Evolutionary conservation across 2,888 invertebrate species (phyloP), one percentile per base, ranked within the genome.

Genomic region (Saturnia pavonia): DNA sequence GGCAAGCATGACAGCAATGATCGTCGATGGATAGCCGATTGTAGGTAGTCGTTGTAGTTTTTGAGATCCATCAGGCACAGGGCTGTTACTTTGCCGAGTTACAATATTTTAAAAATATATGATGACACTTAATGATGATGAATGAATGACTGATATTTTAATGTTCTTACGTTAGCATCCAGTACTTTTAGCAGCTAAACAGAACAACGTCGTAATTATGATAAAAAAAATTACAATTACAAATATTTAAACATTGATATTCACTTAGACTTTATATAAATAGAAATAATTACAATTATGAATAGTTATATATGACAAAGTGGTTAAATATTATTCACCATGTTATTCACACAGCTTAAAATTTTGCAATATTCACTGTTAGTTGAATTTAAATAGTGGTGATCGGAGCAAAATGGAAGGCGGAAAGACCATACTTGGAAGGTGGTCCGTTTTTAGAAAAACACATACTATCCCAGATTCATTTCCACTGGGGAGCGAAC

Each of bases 401-500:
- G 69, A 74, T 96, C 16, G 96, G 95, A 69, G 95, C 94, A 1
- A 95, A 95, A 86, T 96, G 96, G 96, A 89, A 86, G 63, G 86
- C 94, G 8, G 95, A 95, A 73, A 84, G 95, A 2, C 96, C 96
- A 0, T 95, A 94, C 78, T 76, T 96, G 63, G 88, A 90, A 70
- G 95, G 94, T 0, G 96, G 96, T 0, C 95, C 96, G 0, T 91
- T 96, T 65, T 71, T 87, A 7, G 94, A 94, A 12, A 95, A 95
- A 72, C 96, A 96, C 76, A 88, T 95, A 0, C 92, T 96, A 69
- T 95, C 96, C 0, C 96, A 96, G 83, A 87, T 96, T 54, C 96
- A 96, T 84, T 96, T 96, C 79, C 96, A 96, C 80, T 96, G 96
- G 96, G 96, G 96, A 0, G 78, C 87, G 0, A 89, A 94, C 73